These are phyloP conservation scores for Discoglossus pictus DNA, from an alignment of 2,797 vertebrate species.

Conservation along the genomic window DNA sequence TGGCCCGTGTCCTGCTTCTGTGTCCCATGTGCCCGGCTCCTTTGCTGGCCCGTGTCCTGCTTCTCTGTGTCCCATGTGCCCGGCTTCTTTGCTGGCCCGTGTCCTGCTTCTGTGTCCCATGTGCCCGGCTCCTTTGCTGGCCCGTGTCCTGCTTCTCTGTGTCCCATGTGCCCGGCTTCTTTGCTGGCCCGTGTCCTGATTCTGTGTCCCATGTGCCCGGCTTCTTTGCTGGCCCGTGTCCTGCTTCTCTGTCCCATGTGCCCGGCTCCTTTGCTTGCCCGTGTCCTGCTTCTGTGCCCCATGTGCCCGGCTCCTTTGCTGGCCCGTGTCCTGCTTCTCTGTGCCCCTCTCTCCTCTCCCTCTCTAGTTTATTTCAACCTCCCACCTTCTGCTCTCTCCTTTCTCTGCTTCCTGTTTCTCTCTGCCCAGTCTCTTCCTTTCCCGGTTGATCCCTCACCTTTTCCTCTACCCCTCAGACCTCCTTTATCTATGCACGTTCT, in stretches of 20 bases:
- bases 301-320: background rate
- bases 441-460: background rate
- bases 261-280: background rate
- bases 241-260: background rate
- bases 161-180: too few relatives aligned
- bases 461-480: too few relatives aligned
- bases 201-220: background rate
- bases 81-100: too few relatives aligned
- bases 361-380: background rate
- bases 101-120: too few relatives aligned
- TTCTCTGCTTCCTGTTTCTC: background rate
- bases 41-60: too few relatives aligned
- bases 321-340: background rate
- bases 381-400: background rate
- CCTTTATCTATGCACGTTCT: too few relatives aligned
- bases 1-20: too few relatives aligned
- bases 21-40: too few relatives aligned
- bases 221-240: background rate
- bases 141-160: too few relatives aligned
- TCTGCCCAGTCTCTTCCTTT: background rate
- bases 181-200: too few relatives aligned
- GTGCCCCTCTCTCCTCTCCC: background rate
- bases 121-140: too few relatives aligned
- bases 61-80: too few relatives aligned
- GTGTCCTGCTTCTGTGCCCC: background rate